A percentile compares a stretch with the other conserved stretches of the same genome.
phyloP scores from a whole-genome alignment of 2,113 vertebrate genomes.

The Calyptommatus sinebrachiatus region DNA sequence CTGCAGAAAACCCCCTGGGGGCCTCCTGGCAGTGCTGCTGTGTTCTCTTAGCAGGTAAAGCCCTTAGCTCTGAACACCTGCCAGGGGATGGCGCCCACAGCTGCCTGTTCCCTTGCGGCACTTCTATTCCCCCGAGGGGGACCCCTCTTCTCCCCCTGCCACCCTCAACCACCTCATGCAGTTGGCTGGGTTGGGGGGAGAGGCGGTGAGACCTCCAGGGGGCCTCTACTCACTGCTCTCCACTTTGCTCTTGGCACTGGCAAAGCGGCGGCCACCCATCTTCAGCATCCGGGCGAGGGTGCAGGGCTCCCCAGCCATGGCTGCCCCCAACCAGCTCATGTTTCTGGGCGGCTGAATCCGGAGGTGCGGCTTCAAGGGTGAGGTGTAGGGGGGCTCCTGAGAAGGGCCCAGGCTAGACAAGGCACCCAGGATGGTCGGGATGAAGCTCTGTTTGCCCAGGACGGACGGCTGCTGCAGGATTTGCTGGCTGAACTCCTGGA shows the following conservation, averaged over 20 bases:
- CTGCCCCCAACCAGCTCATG: background rate
- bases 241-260: background rate
- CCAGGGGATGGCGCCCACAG: background rate
- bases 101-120: no score
- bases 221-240: constrained; percentile 56
- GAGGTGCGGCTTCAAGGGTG: constrained; percentile 11
- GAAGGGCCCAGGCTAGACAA: constrained; percentile 32
- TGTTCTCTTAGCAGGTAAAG: no score
- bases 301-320: background rate
- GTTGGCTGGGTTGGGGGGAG: background rate
- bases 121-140: background rate
- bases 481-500: background rate
- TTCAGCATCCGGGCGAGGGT: constrained; percentile 21
- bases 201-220: background rate
- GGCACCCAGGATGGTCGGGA: constrained; percentile 24
- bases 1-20: background rate
- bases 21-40: background rate
- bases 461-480: background rate
- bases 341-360: background rate
- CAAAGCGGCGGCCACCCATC: constrained; percentile 7
- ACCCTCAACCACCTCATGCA: background rate
- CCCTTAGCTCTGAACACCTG: background rate
- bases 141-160: background rate
- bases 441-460: background rate
- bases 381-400: background rate